These are phyloP conservation scores for Apotomis turbidana DNA, from an alignment of 2,888 invertebrate genomes.

Conservation along the genomic window DNA sequence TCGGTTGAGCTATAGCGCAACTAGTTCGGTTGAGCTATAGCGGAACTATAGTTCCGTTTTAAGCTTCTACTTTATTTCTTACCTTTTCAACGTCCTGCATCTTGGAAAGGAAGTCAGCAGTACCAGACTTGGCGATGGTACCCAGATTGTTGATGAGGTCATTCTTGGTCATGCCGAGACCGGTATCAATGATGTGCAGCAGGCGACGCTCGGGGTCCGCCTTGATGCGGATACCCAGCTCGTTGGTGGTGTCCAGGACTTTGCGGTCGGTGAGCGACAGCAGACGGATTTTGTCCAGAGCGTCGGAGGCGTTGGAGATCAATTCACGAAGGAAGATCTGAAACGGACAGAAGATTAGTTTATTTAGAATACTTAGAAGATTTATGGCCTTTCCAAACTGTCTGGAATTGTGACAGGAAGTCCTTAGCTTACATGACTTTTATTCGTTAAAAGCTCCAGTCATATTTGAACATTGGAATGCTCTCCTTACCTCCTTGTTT, in stretches of 20 bases:
- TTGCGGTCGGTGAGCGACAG: slow-evolving; percentile 94
- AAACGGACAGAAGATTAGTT: too few relatives aligned
- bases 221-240: slow-evolving; percentile 95
- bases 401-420: too few relatives aligned
- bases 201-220: slow-evolving; percentile 96
- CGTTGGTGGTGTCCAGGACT: slow-evolving; percentile 90
- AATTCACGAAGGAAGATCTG: slow-evolving; percentile 98
- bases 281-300: slow-evolving; percentile 98
- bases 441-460: too few relatives aligned
- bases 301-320: slow-evolving; percentile 99
- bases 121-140: slow-evolving; percentile 99
- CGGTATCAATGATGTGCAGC: slow-evolving; percentile 97
- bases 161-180: slow-evolving; percentile 98
- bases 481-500: slow-evolving; percentile 93
- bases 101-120: slow-evolving; percentile 97
- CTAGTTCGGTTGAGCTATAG: not conserved
- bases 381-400: too few relatives aligned
- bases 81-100: slow-evolving; percentile 88
- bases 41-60: too few relatives aligned
- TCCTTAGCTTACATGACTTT: too few relatives aligned
- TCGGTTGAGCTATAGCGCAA: too few relatives aligned
- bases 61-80: not conserved
- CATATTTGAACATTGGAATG: not conserved
- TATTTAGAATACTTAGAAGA: too few relatives aligned
- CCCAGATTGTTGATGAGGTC: slow-evolving; percentile 98